These are phyloP conservation scores for Drosophila pullipes DNA, from an alignment of 2,888 invertebrate genomes.

Conservation along the genomic window DNA sequence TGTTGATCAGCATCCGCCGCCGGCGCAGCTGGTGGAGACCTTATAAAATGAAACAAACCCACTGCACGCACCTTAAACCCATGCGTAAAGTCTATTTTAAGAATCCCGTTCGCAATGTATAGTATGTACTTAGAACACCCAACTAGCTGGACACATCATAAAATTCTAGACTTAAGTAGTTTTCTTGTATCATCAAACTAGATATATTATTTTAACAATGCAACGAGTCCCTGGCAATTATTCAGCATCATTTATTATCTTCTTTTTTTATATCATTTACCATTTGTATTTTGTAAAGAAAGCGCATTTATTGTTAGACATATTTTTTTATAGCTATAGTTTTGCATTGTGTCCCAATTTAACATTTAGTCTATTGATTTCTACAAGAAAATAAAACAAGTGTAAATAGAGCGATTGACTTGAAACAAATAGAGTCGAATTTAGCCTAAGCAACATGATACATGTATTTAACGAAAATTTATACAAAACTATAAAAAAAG, in stretches of 20 bases:
- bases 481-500: constrained; percentile 8
- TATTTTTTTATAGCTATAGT: constrained; percentile 30
- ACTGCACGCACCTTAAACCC: not conserved
- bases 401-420: constrained; percentile 51
- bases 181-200: constrained; percentile 28
- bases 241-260: not conserved
- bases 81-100: constrained; percentile 12
- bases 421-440: constrained; percentile 26
- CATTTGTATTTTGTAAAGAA: constrained; percentile 28
- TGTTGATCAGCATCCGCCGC: constrained; percentile 8
- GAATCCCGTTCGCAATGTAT: constrained; percentile 11
- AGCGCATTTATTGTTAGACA: constrained; percentile 57
- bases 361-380: constrained; percentile 55
- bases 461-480: constrained; percentile 47
- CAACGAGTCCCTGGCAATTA: constrained; percentile 32
- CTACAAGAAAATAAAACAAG: constrained; percentile 68
- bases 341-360: constrained; percentile 32
- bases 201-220: constrained; percentile 32
- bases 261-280: constrained; percentile 8
- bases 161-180: constrained; percentile 41
- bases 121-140: constrained; percentile 36
- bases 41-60: constrained; percentile 12
- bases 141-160: constrained; percentile 45
- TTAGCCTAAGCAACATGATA: constrained; percentile 37
- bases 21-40: constrained; percentile 34